Percentiles rank a stretch among this genome's conserved stretches.
phyloP scores from a whole-genome alignment of 2,113 vertebrate species.

The Myocastor coypus region DNA sequence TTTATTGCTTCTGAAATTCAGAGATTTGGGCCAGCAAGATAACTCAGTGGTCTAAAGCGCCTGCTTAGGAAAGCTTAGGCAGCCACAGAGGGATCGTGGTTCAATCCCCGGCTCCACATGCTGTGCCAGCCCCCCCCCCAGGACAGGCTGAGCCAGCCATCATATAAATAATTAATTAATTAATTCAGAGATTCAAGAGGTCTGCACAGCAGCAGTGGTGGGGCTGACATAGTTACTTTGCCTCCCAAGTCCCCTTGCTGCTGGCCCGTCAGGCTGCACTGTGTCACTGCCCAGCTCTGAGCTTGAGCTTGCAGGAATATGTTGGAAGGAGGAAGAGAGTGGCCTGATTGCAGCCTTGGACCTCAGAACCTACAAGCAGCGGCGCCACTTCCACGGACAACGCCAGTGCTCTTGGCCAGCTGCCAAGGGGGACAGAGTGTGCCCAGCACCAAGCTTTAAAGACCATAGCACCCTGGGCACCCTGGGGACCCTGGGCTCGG shows the following conservation, averaged over 20 bases:
- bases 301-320: not conserved
- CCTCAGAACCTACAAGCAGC: not conserved
- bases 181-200: not conserved
- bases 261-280: not conserved
- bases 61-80: too few species aligned
- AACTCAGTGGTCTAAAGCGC: too few species aligned
- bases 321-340: not conserved
- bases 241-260: not conserved
- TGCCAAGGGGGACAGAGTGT: not conserved
- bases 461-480: not conserved
- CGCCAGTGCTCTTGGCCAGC: not conserved
- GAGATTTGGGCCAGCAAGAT: too few species aligned
- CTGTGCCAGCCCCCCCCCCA: too few species aligned
- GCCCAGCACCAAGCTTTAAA: not conserved
- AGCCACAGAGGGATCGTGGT: too few species aligned
- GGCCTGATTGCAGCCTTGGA: not conserved
- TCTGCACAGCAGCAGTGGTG: not conserved
- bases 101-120: too few species aligned
- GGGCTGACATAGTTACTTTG: rapidly evolving
- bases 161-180: too few species aligned
- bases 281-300: not conserved
- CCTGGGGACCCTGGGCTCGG: too few species aligned
- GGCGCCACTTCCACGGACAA: not conserved
- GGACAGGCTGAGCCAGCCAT: too few species aligned
- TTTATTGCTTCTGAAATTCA: not conserved